Base-by-base conservation (phyloP, 2,888 invertebrate genomes). In the Melieria omissa region DNA sequence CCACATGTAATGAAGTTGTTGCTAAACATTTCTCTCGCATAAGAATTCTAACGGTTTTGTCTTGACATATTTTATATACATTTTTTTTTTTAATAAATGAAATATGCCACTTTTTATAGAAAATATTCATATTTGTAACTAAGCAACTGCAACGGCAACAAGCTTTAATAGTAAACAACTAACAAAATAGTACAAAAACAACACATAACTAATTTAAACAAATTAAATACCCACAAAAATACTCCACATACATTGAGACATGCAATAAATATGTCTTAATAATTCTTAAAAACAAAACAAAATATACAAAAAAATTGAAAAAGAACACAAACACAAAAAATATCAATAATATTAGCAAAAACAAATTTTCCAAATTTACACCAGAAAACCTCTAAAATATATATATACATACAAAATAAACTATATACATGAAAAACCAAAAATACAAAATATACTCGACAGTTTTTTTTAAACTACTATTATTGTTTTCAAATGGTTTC, bases 401-500 rank as follows among this genome's bases (percentile, higher is more conserved):
- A 10, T 54, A 10, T 14, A 16, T 54, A 29, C 12, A n/a, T 12
- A 63, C 49, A 47, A 16, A 47, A 7, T 8, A 61, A 61, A n/a
- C 9, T 44, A 14, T 12, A 44, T 0, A 61, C 45, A 44, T 5
- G 5, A 46, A 60, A 60, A 42, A 41, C 41, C 41, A 8, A 41
- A 60, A 60, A 60, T 7, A 29, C 42, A 60, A 44, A 7, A 60
- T 54, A 66, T 67, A 73, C 62, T 68, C 73, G 74, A 75, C 76
- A 77, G 67, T 78, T 79, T 76, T 72, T 74, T 61, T 65, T 47
- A 61, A 64, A 63, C 68, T 73, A 77, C 79, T 78, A 72, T 77
- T 75, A 78, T 80, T 76, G 70, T 75, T 76, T 76, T 76, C 78
- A 66, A 29, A 29, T 29, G 29, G 57, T 14, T 57, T 70, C 80